Conservation (phyloP, 2,113 vertebrate species). For the Cygnus atratus region DNA sequence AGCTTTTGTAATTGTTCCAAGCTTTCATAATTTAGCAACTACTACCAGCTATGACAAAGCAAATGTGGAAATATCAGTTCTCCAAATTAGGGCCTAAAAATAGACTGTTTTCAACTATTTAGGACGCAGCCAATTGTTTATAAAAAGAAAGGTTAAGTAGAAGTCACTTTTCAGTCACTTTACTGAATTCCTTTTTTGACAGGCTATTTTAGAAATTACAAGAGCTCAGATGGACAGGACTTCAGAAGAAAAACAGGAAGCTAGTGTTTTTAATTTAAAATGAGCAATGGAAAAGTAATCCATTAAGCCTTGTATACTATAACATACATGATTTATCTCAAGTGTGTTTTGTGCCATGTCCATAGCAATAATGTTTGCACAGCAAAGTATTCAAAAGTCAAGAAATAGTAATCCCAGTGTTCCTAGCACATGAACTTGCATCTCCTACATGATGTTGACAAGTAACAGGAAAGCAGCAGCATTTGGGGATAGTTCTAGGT, state of each 20-base stretch:
- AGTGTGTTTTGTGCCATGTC: neutral
- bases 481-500: neutral
- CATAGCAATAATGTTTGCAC: neutral
- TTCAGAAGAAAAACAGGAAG: slow-evolving; percentile 55
- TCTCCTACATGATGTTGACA: neutral
- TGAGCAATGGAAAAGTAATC: slow-evolving; percentile 58
- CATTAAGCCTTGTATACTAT: slow-evolving; percentile 35
- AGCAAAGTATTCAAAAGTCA: neutral
- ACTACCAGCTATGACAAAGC: slow-evolving; percentile 38
- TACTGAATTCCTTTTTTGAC: slow-evolving; percentile 36
- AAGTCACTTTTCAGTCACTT: slow-evolving; percentile 47
- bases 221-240: slow-evolving; percentile 1
- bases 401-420: neutral
- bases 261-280: slow-evolving; percentile 52
- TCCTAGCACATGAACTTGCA: neutral
- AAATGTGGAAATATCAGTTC: slow-evolving; percentile 58
- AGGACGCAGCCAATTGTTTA: slow-evolving; percentile 36
- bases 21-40: slow-evolving; percentile 24
- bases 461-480: neutral
- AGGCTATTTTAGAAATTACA: slow-evolving; percentile 13
- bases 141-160: slow-evolving; percentile 41
- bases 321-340: slow-evolving; percentile 37
- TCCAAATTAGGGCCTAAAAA: slow-evolving; percentile 59
- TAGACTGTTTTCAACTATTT: slow-evolving; percentile 38
- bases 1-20: slow-evolving; percentile 11